Percentiles rank a stretch among this genome's conserved stretches.
Conservation (phyloP, 23 tunicate species). For the Aplidium turbinatum region DNA sequence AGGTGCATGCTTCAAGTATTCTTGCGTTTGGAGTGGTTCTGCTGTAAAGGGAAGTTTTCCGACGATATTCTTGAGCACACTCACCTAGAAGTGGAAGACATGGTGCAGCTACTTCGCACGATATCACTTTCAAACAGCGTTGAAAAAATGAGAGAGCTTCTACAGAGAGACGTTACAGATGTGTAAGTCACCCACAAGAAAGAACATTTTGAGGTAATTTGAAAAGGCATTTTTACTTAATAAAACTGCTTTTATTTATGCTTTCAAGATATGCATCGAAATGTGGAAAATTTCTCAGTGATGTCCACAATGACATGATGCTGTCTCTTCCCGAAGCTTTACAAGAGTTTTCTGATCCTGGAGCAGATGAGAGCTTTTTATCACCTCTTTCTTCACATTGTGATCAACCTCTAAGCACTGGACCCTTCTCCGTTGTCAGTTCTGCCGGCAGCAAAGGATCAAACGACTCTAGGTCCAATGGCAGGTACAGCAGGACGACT, state of each 20-base stretch:
- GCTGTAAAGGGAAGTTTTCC: neutral
- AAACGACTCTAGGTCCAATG: conserved; percentile 2
- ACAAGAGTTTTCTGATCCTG: conserved; percentile 37
- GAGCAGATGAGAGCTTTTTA: conserved; percentile 47
- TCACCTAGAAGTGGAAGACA: conserved; percentile 26
- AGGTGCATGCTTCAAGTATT: conserved; percentile 61
- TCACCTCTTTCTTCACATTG: conserved; percentile 1
- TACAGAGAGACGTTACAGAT: conserved; percentile 30
- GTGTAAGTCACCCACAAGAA: conserved; percentile 17
- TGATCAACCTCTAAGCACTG: conserved; percentile 44
- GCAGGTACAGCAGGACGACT: conserved; percentile 23
- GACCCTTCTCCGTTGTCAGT: conserved; percentile 55
- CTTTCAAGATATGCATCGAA: conserved; percentile 41
- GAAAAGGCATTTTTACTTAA: too few relatives aligned
- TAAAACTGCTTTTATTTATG: neutral
- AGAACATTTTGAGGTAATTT: neutral
- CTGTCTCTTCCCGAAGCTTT: conserved; percentile 51
- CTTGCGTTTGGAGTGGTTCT: conserved; percentile 53
- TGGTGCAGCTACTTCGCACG: conserved; percentile 39
- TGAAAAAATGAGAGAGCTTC: conserved; percentile 41
- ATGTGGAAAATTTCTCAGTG: conserved; percentile 58
- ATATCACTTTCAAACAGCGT: conserved; percentile 46
- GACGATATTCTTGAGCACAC: neutral
- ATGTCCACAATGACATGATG: conserved; percentile 74
- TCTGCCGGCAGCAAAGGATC: conserved; percentile 55